Conservation (phyloP, 1,140 invertebrate genomes). For the Drosophila fuyamai region DNA sequence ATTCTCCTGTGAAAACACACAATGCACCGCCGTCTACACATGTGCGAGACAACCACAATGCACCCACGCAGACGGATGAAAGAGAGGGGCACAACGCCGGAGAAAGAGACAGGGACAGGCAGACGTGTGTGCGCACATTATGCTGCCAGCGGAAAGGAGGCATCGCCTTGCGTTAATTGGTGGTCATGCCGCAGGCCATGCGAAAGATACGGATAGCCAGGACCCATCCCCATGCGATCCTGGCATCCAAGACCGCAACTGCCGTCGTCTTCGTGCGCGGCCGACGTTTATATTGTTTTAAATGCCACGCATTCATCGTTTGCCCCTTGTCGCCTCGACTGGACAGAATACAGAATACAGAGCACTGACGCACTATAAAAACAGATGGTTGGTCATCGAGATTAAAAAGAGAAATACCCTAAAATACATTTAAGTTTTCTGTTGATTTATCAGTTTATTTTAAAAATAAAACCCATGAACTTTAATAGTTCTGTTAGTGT, state of each 20-base stretch:
- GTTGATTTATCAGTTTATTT: no score
- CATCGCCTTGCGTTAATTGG: conserved; percentile 77
- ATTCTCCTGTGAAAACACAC: conserved; percentile 82
- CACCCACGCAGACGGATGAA: conserved; percentile 29
- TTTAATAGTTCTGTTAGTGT: no score
- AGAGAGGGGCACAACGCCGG: background rate
- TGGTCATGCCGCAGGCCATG: conserved; percentile 47
- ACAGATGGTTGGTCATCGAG: background rate
- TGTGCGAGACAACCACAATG: conserved; percentile 31
- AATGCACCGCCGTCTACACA: conserved; percentile 61
- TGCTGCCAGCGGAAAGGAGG: conserved; percentile 54
- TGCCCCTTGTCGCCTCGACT: conserved; percentile 37
- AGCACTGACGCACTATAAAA: conserved; percentile 3
- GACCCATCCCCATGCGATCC: conserved; percentile 16
- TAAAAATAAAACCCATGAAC: no score
- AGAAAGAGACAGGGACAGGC: conserved; percentile 1
- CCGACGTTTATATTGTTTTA: conserved; percentile 64
- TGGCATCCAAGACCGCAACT: conserved; percentile 4
- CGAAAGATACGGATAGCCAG: conserved; percentile 19
- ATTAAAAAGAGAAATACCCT: background rate
- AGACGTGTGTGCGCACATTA: conserved; percentile 56
- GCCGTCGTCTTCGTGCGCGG: conserved; percentile 34
- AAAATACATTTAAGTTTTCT: no score
- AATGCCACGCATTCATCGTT: conserved; percentile 56
- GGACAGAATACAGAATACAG: conserved; percentile 6